Base-by-base conservation (phyloP, 1,140 invertebrate genomes). In the Drosophila suzukii region DNA sequence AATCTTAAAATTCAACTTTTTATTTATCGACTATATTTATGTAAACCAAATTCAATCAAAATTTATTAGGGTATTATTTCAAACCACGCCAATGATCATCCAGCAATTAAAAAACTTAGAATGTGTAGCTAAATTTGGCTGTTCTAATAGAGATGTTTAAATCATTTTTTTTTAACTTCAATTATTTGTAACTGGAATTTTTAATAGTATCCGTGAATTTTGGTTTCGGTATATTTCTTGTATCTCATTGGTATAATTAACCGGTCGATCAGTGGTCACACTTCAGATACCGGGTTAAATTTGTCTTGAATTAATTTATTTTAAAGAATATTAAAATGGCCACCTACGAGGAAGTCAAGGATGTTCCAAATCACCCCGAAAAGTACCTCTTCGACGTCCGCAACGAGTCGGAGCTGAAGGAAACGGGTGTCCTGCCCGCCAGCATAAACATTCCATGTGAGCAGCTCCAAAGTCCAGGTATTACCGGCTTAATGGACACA, bases 361-460 rank as follows among this genome's bases (percentile, higher is more conserved):
- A 93, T 60, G 91, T 93, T 30, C 92, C 92, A 55, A 78, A 91
- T 44, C 90, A 93, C 6, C 90, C 80, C 4, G 91, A 92, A 17
- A 84, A 91, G 55, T 92, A 94, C 12, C 93, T 96, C 6, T 94
- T 96, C 71, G 95, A 96, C 92, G 95, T 96, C 0, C 93, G 95
- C 59, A 95, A 96, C 79, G 93, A 94, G 12, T 83, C 93, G 46
- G 95, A 96, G 93, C 92, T 96, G 7, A 84, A 94, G 59, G 93
- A 94, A 72, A 95, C 95, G 53, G 95, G 95, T 11, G 93, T 93
- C 81, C 93, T 96, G 60, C 95, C 95, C 41, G 93, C 94, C 12
- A 95, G 94, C 76, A 95, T 96, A 78, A 95, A 96, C 80, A 95
- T 96, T 78, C 95, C 95, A 86, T 94, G 95, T 96, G 94, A 93